Conservation (phyloP, 2,113 vertebrate species). For the Rhinopomastus cyanomelas region DNA sequence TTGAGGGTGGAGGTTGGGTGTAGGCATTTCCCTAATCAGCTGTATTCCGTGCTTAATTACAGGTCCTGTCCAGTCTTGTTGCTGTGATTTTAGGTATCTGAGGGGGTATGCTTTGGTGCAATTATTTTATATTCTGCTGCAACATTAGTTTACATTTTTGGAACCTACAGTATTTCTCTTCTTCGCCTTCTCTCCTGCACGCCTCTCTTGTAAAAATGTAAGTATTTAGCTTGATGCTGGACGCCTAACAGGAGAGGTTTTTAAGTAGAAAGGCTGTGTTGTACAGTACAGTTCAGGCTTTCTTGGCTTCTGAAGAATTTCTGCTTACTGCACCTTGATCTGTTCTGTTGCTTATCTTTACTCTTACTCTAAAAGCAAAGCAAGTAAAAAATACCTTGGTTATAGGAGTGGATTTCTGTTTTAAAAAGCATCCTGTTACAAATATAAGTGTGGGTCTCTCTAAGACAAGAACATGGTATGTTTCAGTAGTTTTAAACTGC, state of each 20-base stretch:
- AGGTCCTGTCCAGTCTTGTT: slow-evolving; percentile 73
- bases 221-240: slow-evolving; percentile 67
- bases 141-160: slow-evolving; percentile 74
- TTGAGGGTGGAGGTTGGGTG: slow-evolving; percentile 45
- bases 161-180: slow-evolving; percentile 73
- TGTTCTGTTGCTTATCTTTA: slow-evolving; percentile 60
- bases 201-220: slow-evolving; percentile 73
- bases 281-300: slow-evolving; percentile 10
- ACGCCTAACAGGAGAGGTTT: slow-evolving; percentile 66
- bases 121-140: slow-evolving; percentile 70
- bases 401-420: not conserved
- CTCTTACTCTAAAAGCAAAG: slow-evolving; percentile 18
- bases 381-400: not conserved
- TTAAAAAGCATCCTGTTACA: not conserved
- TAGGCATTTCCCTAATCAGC: slow-evolving; percentile 70
- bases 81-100: slow-evolving; percentile 73
- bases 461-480: not conserved
- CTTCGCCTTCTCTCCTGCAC: slow-evolving; percentile 70
- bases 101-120: slow-evolving; percentile 73
- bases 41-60: slow-evolving; percentile 71
- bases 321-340: slow-evolving; percentile 50
- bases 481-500: not conserved
- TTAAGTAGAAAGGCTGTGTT: slow-evolving; percentile 56
- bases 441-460: not conserved
- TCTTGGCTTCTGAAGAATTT: slow-evolving; percentile 41